Evolutionary conservation across 2,888 invertebrate genomes (phyloP), one percentile per base, ranked within the genome.

Genomic region (Lycocerus yunnanus): DNA sequence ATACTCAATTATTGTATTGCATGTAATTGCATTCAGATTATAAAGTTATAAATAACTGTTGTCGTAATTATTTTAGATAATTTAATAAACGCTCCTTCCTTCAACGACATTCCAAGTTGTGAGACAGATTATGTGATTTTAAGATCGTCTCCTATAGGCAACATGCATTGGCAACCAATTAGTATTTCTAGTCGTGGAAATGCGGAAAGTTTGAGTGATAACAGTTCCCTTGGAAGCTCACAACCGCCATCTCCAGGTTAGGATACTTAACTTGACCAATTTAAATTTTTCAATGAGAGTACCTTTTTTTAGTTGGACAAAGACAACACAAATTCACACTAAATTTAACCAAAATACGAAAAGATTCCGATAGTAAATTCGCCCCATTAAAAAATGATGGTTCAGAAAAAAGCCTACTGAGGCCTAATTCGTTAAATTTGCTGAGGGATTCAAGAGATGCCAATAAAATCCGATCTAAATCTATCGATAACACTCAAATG

Each of bases 71-170:
- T 63, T 63, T 63, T 63, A 63, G 61, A 63, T 63, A 18, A 18
- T 15, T 8, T 20, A 18, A 63, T 18, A 16, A 18, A 63, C 15
- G 20, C 20, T 18, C 16, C 16, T 20, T 63, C 16, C 61, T 43
- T 43, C 43, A 43, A 43, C 43, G 43, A 43, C 43, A 43, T 43
- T n/a, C n/a, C 43, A n/a, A 43, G 43, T 43, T n/a, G n/a, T 66
- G 90, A 90, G 79, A 89, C 89, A 20, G 89, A 90, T 80, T 90
- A 88, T 81, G 89, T 90, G 73, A 83, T 90, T 66, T 86, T 90
- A 71, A 90, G 90, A 83, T 86, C 89, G 2, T 89, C 88, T 66
- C 89, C 90, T 13, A 83, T 89, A 61, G 86, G 85, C 73, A 84
- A 84, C 78, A 84, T 84, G 83, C 89, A 88, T 75, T 90, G 90